Evolutionary conservation across 2,797 vertebrate species (phyloP), one percentile per base, ranked within the genome.

Genomic region (Xiphorhynchus erythropygius): DNA sequence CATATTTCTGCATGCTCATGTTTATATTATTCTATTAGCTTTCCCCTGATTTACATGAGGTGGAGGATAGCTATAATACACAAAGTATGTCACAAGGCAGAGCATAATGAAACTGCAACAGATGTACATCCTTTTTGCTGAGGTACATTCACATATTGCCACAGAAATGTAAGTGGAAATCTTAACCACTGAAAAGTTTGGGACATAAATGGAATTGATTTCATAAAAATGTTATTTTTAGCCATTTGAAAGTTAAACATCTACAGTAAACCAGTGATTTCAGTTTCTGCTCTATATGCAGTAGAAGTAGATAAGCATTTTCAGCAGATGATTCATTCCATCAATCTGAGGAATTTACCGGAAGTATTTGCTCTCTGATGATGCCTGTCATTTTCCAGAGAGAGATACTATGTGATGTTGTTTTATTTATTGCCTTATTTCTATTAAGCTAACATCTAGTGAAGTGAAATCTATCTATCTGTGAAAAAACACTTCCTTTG

Each of bases 181-280:
- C 35, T 76, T 69, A 52, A 65, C 25, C n/a, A 42, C 55, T 74
- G 46, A 47, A 84, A 94, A 89, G 5, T 50, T 55, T 67, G 18
- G 25, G 67, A 59, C 35, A 84, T 84, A 73, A 82, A 69, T 83
- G 47, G 19, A 85, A 85, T 44, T 70, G 47, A 73, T 28, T 82
- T 46, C 13, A 69, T 55, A 84, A 83, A 94, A 92, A 69, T 69
- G 35, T 76, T 73, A 44, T 67, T 91, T 89, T 89, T 37, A 73
- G 24, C 13, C 19, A 52, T 83, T 87, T 85, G 64, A 83, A 85
- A 80, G 62, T 68, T 53, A 81, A 79, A 87, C 2, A 67, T 32
- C 22, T 55, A 28, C 10, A 63, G 30, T 9, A 82, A 91, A 67
- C 13, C 47, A 62, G 12, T 59, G 18, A 85, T 55, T n/a, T 69